Conservation (phyloP, 2,888 invertebrate species). For the Scaptomyza caliginosa region DNA sequence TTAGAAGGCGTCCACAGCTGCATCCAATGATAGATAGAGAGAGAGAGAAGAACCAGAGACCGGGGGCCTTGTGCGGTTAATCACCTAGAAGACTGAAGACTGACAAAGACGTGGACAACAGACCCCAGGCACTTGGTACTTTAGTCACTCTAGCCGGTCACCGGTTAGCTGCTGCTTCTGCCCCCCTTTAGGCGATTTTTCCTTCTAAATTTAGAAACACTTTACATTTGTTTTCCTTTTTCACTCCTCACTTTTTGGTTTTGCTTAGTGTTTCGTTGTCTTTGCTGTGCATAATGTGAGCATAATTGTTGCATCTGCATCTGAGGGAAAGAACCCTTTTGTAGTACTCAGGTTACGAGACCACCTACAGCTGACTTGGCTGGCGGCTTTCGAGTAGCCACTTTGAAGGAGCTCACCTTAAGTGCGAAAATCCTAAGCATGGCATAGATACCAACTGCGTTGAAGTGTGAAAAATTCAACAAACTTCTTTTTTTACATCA, state of each 20-base stretch:
- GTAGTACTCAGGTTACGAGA: conserved; percentile 58
- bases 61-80: conserved; percentile 62
- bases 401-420: conserved; percentile 22
- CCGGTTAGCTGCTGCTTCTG: conserved; percentile 1
- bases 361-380: conserved; percentile 36
- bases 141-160: conserved; percentile 1
- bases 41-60: neutral
- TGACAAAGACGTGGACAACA: conserved; percentile 1
- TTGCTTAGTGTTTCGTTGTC: conserved; percentile 16
- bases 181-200: conserved; percentile 51
- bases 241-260: neutral
- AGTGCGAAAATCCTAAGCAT: conserved; percentile 20
- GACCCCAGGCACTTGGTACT: conserved; percentile 37
- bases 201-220: conserved; percentile 72
- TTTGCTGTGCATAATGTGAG: conserved; percentile 53
- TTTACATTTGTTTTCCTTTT: conserved; percentile 58
- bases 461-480: conserved; percentile 33
- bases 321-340: conserved; percentile 34
- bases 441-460: neutral
- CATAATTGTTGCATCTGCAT: conserved; percentile 65
- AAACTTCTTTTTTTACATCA: conserved; percentile 3
- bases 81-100: conserved; percentile 51
- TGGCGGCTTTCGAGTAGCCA: conserved; percentile 23
- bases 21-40: neutral
- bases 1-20: conserved; percentile 59